Conservation (phyloP, 1,140 invertebrate species). For the Melipona quadrifasciata region DNA sequence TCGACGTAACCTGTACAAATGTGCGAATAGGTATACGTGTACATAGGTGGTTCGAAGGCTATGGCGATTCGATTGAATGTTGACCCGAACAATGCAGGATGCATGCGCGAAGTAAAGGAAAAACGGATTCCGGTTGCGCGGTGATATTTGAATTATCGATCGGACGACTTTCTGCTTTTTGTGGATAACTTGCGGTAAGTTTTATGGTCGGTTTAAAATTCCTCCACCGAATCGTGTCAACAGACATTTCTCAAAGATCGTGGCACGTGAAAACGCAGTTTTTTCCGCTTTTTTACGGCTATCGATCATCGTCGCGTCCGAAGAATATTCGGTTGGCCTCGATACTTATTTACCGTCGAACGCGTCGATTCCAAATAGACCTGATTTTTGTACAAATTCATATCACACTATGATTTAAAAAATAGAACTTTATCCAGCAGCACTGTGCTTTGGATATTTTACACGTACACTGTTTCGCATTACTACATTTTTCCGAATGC, state of each 20-base stretch:
- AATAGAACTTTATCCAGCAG: too few species aligned
- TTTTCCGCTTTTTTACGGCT: neutral
- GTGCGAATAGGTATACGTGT: neutral
- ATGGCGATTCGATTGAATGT: neutral
- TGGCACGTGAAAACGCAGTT: neutral
- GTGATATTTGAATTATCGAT: neutral
- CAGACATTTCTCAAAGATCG: constrained; percentile 21
- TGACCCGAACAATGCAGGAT: neutral
- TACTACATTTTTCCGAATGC: too few species aligned
- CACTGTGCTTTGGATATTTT: too few species aligned
- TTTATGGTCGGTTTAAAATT: neutral
- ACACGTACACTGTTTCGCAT: too few species aligned
- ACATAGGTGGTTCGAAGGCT: too few species aligned
- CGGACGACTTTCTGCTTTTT: constrained; percentile 4
- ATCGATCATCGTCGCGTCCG: constrained; percentile 50
- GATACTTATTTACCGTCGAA: constrained; percentile 17
- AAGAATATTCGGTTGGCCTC: constrained; percentile 8
- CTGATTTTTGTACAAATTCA: too few species aligned
- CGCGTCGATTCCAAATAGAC: constrained; percentile 3
- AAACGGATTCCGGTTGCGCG: neutral
- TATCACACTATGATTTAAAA: too few species aligned
- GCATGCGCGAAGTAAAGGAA: neutral
- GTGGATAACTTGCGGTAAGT: neutral
- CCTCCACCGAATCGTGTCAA: neutral
- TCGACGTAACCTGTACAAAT: neutral